phyloP scores from a whole-genome alignment of 2,797 vertebrate species.

The Takifugu rubripes region DNA sequence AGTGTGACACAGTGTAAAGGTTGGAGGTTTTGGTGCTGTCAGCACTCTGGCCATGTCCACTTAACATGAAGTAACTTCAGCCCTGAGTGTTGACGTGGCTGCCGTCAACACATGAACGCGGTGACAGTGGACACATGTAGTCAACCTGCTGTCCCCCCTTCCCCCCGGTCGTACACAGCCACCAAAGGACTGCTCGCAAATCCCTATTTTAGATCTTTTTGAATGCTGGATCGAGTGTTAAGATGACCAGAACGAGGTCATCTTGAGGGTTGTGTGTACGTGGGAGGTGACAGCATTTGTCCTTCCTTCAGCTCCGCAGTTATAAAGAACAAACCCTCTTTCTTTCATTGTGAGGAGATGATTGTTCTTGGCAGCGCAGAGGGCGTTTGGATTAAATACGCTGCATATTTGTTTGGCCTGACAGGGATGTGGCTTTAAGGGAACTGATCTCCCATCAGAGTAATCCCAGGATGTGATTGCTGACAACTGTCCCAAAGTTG shows the following conservation, averaged over 20 bases:
- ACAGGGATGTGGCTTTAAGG: slow-evolving; percentile 23
- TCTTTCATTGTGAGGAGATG: slow-evolving; percentile 9
- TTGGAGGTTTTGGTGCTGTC: slow-evolving; percentile 34
- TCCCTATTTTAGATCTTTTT: background rate
- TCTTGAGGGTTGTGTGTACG: background rate
- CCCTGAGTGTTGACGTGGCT: slow-evolving; percentile 62
- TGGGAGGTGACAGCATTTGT: slow-evolving; percentile 11
- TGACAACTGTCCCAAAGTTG: slow-evolving; percentile 32
- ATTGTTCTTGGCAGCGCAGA: slow-evolving; percentile 32
- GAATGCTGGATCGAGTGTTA: background rate
- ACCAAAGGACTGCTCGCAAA: background rate
- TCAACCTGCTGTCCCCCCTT: slow-evolving; percentile 49
- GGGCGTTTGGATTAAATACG: slow-evolving; percentile 29
- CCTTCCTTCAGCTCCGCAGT: slow-evolving; percentile 4
- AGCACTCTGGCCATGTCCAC: slow-evolving; percentile 40
- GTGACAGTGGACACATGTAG: slow-evolving; percentile 46
- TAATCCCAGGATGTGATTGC: slow-evolving; percentile 30
- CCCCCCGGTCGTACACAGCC: background rate
- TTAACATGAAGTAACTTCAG: slow-evolving; percentile 27
- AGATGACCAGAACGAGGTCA: no score
- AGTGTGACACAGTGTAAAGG: slow-evolving; percentile 2
- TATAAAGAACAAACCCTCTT: slow-evolving; percentile 28
- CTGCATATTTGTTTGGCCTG: slow-evolving; percentile 34
- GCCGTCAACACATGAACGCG: slow-evolving; percentile 45
- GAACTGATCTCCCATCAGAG: slow-evolving; percentile 27